Percentiles rank a stretch among this genome's conserved stretches.
phyloP scores from a whole-genome alignment of 2,888 invertebrate genomes.

The Andrena fulva region DNA sequence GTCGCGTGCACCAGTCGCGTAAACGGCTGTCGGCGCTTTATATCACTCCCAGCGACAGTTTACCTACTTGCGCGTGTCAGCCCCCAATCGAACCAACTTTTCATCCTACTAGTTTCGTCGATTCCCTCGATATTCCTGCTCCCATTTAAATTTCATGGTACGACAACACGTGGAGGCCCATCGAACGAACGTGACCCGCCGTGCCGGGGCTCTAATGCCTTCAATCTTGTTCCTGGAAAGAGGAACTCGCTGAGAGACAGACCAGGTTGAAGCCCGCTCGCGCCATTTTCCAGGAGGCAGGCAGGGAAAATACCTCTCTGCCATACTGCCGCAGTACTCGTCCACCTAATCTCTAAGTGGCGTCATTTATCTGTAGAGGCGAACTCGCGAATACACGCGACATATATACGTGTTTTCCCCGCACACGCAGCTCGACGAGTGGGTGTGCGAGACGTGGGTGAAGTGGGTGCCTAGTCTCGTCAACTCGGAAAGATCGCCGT shows the following conservation, averaged over 20 bases:
- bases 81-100: conserved; percentile 36
- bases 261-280: conserved; percentile 58
- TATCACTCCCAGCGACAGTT: conserved; percentile 31
- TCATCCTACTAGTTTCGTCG: conserved; percentile 29
- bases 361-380: conserved; percentile 77
- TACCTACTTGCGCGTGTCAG: conserved; percentile 33
- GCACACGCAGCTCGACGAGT: conserved; percentile 25
- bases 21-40: conserved; percentile 25
- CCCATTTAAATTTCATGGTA: conserved; percentile 30
- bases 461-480: conserved; percentile 69
- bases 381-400: conserved; percentile 65
- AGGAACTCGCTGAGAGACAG: conserved; percentile 28
- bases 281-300: conserved; percentile 69
- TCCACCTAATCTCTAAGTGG: conserved; percentile 79
- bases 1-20: conserved; percentile 11
- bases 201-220: conserved; percentile 22
- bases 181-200: conserved; percentile 31
- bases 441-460: conserved; percentile 64
- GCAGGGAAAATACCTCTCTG: conserved; percentile 70
- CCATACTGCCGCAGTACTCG: conserved; percentile 69
- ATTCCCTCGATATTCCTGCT: conserved; percentile 13
- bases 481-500: conserved; percentile 70
- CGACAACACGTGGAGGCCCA: background rate
- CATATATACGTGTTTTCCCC: conserved; percentile 16
- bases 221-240: conserved; percentile 40